Evolutionary conservation across 2,888 invertebrate genomes (phyloP), one percentile per base, ranked within the genome.

Genomic region (Aphodius granarius): DNA sequence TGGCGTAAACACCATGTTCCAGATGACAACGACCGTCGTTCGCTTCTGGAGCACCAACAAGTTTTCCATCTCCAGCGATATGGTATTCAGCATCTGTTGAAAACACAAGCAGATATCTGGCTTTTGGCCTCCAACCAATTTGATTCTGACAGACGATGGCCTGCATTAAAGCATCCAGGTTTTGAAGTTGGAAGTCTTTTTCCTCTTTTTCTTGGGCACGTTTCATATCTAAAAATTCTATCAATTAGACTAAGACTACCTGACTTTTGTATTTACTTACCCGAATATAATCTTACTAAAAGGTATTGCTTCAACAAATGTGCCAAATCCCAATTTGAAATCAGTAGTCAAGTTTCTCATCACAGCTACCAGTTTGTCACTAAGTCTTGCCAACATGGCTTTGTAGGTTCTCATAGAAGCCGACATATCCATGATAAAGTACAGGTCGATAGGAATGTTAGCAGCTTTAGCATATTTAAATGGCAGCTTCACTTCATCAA

Each of bases 131-230:
- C 97, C 97, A 97, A 15, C 93, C 94, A 81, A 96, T 93, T 80
- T 90, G 86, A 15, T 92, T 81, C 79, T 90, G 87, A 82, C 94
- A 94, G 5, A 91, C 92, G 77, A 96, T 92, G 0, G 92, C 94
- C 87, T 97, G 97, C 89, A 97, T 94, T 23, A 97, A 89, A 3
- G 95, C 97, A n/a, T n/a, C n/a, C n/a, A n/a, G n/a, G n/a, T n/a
- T n/a, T n/a, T n/a, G n/a, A n/a, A n/a, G n/a, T n/a, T n/a, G n/a
- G n/a, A n/a, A n/a, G n/a, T n/a, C n/a, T n/a, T n/a, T n/a, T n/a
- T 13, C 22, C 0, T 16, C 22, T 22, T 1, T 68, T 4, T 17
- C 4, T 9, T 3, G n/a, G 16, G 13, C 20, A 70, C 3, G 19
- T 20, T 5, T 1, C 21, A 18, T 16, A 63, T 63, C 15, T 15